Evolutionary conservation across 2,888 invertebrate genomes (phyloP), one percentile per base, ranked within the genome.

Genomic region (Nematopogon swammerdamellus): DNA sequence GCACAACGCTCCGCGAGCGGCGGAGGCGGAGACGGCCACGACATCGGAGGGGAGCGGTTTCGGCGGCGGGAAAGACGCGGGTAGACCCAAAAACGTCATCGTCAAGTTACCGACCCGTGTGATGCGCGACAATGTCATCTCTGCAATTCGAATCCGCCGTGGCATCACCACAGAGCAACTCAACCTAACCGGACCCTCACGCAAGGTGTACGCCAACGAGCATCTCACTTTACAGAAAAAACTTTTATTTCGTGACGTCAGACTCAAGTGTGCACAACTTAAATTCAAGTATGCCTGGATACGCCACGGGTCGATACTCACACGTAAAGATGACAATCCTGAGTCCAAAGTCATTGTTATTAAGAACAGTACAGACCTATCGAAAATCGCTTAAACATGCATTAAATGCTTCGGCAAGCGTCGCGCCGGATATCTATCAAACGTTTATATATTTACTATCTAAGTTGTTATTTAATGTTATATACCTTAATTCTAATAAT

Each of bases 141-240:
- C 18, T n/a, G 49, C 45, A 8, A 44, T 19, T 3, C 11, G 36
- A 19, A 6, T 16, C 10, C 30, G 17, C 18, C 44, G 49, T 2
- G 29, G 44, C 5, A 19, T 19, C 2, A 44, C 20, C 18, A 42
- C 19, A 6, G 19, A 25, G n/a, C 17, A 25, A 1, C 17, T 45
- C n/a, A 17, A 29, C 1, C 25, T 43, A 18, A 18, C 17, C 25
- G 20, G 20, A 11, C 18, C 19, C 11, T n/a, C 18, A 11, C 18
- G 36, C 19, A 19, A 43, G 11, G 19, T 48, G 3, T 48, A 48
- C 17, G 20, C 43, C 16, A 48, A 48, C 19, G 48, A 48, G 25
- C 48, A 48, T 19, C 36, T 48, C 5, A 48, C 48, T 14, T 16
- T 48, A 29, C 36, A 44, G 14, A n/a, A 17, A 4, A 11, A 45